Percentiles rank a stretch among this genome's conserved stretches.
Conservation (phyloP, 2,888 invertebrate genomes). For the Belgica antarctica region DNA sequence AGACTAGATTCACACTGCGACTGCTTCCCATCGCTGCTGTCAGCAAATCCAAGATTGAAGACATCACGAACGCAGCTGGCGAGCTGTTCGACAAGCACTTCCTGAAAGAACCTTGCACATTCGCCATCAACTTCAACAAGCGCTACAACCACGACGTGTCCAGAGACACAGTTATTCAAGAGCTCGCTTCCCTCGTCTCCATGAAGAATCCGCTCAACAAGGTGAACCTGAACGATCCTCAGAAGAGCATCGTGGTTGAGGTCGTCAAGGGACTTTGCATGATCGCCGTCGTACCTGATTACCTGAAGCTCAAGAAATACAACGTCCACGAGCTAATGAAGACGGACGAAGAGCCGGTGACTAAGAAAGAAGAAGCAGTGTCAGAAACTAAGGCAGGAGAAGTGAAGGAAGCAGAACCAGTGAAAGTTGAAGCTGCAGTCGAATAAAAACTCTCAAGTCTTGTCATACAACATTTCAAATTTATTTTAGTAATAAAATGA, state of each 20-base stretch:
- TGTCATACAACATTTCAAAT: too few relatives aligned
- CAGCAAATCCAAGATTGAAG: conserved; percentile 76
- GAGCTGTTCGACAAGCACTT: conserved; percentile 73
- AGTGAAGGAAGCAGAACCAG: neutral
- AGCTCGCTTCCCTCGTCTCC: conserved; percentile 69
- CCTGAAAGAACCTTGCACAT: conserved; percentile 67
- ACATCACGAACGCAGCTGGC: conserved; percentile 67
- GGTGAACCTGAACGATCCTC: conserved; percentile 75
- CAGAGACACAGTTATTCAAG: conserved; percentile 69
- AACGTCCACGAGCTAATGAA: conserved; percentile 70
- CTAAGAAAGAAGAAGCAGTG: neutral
- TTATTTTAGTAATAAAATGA: too few relatives aligned
- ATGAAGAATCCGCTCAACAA: conserved; percentile 69
- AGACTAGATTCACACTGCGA: conserved; percentile 12
- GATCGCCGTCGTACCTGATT: conserved; percentile 76
- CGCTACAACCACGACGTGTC: conserved; percentile 72
- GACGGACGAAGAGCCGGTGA: too few relatives aligned
- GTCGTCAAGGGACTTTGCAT: conserved; percentile 77
- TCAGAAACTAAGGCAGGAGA: neutral
- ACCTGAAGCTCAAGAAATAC: conserved; percentile 75
- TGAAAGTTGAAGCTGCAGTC: neutral
- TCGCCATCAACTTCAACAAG: conserved; percentile 74
- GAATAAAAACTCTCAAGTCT: too few relatives aligned
- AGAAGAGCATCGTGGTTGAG: conserved; percentile 78
- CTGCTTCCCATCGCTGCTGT: conserved; percentile 54